Evolutionary conservation across 1,140 invertebrate species (phyloP).

Genomic region (Cryptotermes secundus): DNA sequence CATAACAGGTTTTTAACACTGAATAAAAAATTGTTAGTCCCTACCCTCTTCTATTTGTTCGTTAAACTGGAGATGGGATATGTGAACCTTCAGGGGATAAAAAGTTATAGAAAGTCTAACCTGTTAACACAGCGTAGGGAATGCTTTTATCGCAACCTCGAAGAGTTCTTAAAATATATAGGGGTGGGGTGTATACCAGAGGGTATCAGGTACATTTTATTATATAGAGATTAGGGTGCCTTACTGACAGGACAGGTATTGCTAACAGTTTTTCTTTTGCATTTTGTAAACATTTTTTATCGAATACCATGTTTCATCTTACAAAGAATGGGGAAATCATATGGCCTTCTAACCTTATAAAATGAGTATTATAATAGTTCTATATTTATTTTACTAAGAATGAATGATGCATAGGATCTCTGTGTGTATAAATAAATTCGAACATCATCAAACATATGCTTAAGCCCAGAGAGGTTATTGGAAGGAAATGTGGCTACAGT

Average conservation of each 20-base stretch:
- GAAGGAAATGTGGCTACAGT: no score
- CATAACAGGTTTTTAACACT: slow-evolving; percentile 4
- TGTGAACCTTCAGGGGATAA: background rate
- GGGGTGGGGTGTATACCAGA: background rate
- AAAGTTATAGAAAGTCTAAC: background rate
- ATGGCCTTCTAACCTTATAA: background rate
- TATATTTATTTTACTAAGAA: no score
- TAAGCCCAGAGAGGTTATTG: no score
- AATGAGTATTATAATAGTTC: background rate
- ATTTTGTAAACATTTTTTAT: background rate
- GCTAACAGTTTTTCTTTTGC: background rate
- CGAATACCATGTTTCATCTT: background rate
- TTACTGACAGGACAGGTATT: background rate
- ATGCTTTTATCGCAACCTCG: background rate
- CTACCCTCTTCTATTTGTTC: background rate
- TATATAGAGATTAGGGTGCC: background rate
- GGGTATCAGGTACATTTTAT: background rate
- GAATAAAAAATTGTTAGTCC: background rate
- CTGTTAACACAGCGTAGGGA: background rate
- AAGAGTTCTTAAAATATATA: background rate
- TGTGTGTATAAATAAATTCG: no score
- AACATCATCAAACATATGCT: no score
- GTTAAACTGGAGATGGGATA: background rate
- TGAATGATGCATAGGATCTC: no score
- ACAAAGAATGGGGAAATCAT: background rate